Percentiles rank a stretch among this genome's conserved stretches.
These are phyloP conservation scores for Drosophila nigrodunni DNA, from an alignment of 1,140 invertebrate genomes.

Conservation along the genomic window DNA sequence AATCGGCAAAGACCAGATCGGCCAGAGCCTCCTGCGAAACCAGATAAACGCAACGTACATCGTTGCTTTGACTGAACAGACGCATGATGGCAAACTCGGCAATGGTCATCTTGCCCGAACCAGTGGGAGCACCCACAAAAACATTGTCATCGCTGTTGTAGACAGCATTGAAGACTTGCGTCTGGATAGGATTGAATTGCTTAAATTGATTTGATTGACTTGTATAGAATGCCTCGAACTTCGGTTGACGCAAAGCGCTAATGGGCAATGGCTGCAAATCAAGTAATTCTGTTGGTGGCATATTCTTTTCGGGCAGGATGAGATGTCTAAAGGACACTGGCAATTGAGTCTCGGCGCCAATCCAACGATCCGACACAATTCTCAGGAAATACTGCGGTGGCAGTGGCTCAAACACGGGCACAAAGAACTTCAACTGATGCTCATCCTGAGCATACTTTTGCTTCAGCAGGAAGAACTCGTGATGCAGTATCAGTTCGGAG, in stretches of 20 bases:
- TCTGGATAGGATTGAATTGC: slow-evolving; percentile 99
- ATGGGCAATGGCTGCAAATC: slow-evolving; percentile 98
- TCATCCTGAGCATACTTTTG: slow-evolving; percentile 97
- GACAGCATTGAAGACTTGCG: slow-evolving; percentile 99
- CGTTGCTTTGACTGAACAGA: slow-evolving; percentile 90
- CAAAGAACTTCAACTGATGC: slow-evolving; percentile 98
- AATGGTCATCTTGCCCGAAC: slow-evolving; percentile 98
- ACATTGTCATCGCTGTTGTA: slow-evolving; percentile 99
- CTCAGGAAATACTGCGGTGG: slow-evolving; percentile 99
- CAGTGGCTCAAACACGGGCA: slow-evolving; percentile 98
- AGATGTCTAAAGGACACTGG: slow-evolving; percentile 99
- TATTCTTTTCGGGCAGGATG: slow-evolving; percentile 98
- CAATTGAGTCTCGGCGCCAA: slow-evolving; percentile 97
- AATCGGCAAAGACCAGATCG: slow-evolving; percentile 95
- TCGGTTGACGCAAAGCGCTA: slow-evolving; percentile 92
- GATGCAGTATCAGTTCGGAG: slow-evolving; percentile 97
- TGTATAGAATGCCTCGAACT: slow-evolving; percentile 94
- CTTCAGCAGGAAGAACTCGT: slow-evolving; percentile 99
- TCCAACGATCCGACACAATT: slow-evolving; percentile 92
- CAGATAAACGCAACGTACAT: slow-evolving; percentile 95
- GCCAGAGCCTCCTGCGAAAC: slow-evolving; percentile 96
- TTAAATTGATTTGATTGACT: slow-evolving; percentile 89
- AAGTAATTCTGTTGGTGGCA: slow-evolving; percentile 98
- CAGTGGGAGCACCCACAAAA: slow-evolving; percentile 98
- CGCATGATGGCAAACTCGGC: slow-evolving; percentile 98